A percentile compares a stretch with the other conserved stretches of the same genome.
Conservation (phyloP, 1,140 invertebrate species). For the Neotoxoptera formosana region DNA sequence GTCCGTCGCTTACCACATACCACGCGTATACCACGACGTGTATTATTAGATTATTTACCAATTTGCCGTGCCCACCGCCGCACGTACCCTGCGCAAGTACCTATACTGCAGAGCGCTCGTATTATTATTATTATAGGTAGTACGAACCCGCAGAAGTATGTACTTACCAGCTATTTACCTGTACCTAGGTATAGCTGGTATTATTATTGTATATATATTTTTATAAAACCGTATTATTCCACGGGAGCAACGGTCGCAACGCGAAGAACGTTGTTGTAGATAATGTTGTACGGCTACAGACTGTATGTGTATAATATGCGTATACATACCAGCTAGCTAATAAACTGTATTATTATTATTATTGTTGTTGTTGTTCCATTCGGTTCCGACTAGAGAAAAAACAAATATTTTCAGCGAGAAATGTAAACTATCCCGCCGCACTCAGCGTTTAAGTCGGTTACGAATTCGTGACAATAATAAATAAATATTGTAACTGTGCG, state of each 20-base stretch:
- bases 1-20: background rate
- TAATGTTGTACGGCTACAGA: background rate
- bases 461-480: background rate
- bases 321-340: background rate
- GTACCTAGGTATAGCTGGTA: background rate
- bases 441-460: background rate
- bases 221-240: background rate
- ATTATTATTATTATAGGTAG: no score
- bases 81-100: background rate
- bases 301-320: no score
- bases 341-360: background rate
- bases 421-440: background rate
- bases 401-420: background rate
- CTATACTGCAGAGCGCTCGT: background rate
- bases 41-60: constrained; percentile 24
- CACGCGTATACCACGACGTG: background rate
- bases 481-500: background rate
- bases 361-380: background rate
- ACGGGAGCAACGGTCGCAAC: constrained; percentile 1
- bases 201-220: constrained; percentile 21
- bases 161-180: constrained; percentile 3
- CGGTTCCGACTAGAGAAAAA: background rate
- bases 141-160: background rate
- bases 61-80: background rate
- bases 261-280: constrained; percentile 1